Percentiles rank a stretch among this genome's conserved stretches.
Evolutionary conservation across 2,797 vertebrate genomes (phyloP).

Genomic region (Helostoma temminkii): DNA sequence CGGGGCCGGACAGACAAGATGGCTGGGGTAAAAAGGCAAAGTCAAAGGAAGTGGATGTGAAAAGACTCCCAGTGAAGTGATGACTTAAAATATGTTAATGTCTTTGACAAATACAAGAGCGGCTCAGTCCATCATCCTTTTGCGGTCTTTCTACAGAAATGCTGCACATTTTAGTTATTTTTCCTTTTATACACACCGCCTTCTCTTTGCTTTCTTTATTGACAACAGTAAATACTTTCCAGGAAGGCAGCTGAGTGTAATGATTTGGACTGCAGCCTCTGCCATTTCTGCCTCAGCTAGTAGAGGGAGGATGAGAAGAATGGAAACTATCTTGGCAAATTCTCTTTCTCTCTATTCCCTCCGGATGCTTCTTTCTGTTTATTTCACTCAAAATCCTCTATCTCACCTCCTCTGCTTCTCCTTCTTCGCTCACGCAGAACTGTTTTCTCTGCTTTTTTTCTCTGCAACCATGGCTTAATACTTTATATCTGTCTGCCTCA

Average conservation of each 20-base stretch:
- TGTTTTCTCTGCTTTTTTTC: slow-evolving; percentile 44
- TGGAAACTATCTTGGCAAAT: slow-evolving; percentile 77
- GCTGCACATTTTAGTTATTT: slow-evolving; percentile 43
- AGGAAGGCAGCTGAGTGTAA: slow-evolving; percentile 70
- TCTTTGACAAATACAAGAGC: slow-evolving; percentile 18
- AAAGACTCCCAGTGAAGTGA: slow-evolving; percentile 35
- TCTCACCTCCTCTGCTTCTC: slow-evolving; percentile 63
- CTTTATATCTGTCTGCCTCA: slow-evolving; percentile 58
- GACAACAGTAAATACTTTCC: slow-evolving; percentile 75
- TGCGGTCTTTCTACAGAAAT: slow-evolving; percentile 26
- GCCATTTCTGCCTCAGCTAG: slow-evolving; percentile 64
- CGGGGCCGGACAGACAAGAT: slow-evolving; percentile 43
- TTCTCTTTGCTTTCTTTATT: slow-evolving; percentile 51
- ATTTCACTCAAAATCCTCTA: slow-evolving; percentile 65
- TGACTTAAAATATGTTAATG: slow-evolving; percentile 55
- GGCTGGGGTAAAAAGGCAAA: slow-evolving; percentile 28
- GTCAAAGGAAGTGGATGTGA: slow-evolving; percentile 61
- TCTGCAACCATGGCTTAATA: slow-evolving; percentile 48
- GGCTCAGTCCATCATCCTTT: slow-evolving; percentile 18
- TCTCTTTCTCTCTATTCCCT: slow-evolving; percentile 61
- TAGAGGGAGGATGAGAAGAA: slow-evolving; percentile 73
- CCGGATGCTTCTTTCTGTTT: slow-evolving; percentile 66
- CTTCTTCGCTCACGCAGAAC: slow-evolving; percentile 44
- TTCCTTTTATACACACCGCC: slow-evolving; percentile 26
- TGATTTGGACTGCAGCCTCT: slow-evolving; percentile 70